These are phyloP conservation scores for Dermatophagoides farinae DNA, from an alignment of 1,140 invertebrate genomes.

Conservation along the genomic window DNA sequence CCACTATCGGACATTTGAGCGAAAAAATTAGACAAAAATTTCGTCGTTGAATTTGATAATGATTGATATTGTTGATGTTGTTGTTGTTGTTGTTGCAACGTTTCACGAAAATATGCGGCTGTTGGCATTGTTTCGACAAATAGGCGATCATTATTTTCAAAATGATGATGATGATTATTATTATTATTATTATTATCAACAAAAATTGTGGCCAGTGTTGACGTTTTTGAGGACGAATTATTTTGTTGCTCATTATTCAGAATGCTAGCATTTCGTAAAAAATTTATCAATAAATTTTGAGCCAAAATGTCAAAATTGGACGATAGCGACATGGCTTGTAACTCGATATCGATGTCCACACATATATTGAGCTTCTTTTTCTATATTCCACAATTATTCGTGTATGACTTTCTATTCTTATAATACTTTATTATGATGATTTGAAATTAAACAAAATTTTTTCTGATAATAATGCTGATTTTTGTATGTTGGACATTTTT, in stretches of 20 bases:
- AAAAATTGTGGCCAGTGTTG: too few species aligned
- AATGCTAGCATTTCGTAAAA: not conserved
- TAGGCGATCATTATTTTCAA: not conserved
- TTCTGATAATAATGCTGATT: too few species aligned
- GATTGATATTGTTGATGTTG: not conserved
- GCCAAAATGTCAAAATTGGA: constrained; percentile 2
- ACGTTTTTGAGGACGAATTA: too few species aligned
- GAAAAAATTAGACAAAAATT: too few species aligned
- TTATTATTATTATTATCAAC: too few species aligned
- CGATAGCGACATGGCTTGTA: not conserved
- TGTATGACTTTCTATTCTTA: too few species aligned
- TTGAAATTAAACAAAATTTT: too few species aligned
- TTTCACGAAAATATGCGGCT: not conserved
- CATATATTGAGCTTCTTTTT: not conserved
- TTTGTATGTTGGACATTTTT: too few species aligned
- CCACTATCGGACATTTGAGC: too few species aligned
- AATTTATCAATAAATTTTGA: not conserved
- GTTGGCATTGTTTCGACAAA: not conserved
- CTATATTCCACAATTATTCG: not conserved
- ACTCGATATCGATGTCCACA: not conserved
- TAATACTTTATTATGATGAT: too few species aligned
- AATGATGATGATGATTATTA: too few species aligned
- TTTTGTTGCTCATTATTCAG: not conserved
- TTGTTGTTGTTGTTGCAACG: not conserved
- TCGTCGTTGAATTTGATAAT: not conserved